Evolutionary conservation across 2,888 invertebrate genomes (phyloP), one percentile per base, ranked within the genome.

Genomic region (Chloroclystis v-ata): DNA sequence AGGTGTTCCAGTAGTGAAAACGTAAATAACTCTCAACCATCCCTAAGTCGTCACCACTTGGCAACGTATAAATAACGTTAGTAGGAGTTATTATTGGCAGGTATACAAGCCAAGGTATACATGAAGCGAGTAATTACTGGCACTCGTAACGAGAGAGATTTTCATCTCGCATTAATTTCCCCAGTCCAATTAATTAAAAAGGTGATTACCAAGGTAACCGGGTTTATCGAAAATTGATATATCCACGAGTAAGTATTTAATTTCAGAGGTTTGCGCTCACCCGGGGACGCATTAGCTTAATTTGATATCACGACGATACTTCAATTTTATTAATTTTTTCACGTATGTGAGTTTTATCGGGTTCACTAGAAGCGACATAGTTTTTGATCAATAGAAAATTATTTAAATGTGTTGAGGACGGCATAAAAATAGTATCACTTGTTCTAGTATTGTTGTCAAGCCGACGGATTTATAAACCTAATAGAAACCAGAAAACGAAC

Each of bases 241-340:
- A 63, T 75, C 65, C 66, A 63, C 63, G 71, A n/a, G n/a, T n/a
- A n/a, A 65, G 68, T 72, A 77, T 37, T 75, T 79, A 78, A 79
- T 79, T 76, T 76, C 75, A 61, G 60, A 61, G 72, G 45, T 46
- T 50, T 43, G 69, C 68, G 69, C 71, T 63, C 63, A 71, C 58
- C 64, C 64, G 63, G 60, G 61, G 63, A 59, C 72, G 70, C 80
- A 82, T 83, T 82, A 83, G 80, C 78, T 81, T 81, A 78, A 82
- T 82, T 76, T 72, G 78, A 74, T 71, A 59, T 53, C 63, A 63
- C 56, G 70, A 67, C 65, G 65, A 67, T 65, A 47, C 46, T 76
- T 77, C 77, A 72, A 74, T 81, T 80, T 80, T 78, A 80, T 79
- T 78, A 78, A 76, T 77, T 75, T 78, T 75, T 71, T 68, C 63